These are phyloP conservation scores for Nansenia antarctica DNA, from an alignment of 2,113 vertebrate genomes.

Conservation along the genomic window DNA sequence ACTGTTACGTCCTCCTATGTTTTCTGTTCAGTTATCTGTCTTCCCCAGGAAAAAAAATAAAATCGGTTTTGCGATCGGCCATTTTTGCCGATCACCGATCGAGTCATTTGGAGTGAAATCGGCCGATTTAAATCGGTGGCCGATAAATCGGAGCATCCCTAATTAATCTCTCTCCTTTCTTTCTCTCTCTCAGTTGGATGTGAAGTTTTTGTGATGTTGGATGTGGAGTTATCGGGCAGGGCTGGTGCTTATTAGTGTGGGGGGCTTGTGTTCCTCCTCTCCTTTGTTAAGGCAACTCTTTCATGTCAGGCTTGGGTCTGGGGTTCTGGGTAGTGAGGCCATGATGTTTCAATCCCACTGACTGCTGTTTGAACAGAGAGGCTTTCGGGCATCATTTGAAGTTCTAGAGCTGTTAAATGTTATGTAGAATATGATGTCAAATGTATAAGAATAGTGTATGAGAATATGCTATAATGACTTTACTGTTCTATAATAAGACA, in stretches of 20 bases:
- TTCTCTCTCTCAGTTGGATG: not conserved
- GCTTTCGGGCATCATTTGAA: too few relatives aligned
- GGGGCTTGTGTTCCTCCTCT: not conserved
- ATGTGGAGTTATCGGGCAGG: conserved; percentile 20
- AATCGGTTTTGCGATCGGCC: too few relatives aligned
- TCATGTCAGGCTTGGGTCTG: conserved; percentile 17
- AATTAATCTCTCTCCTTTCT: not conserved
- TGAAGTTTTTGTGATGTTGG: too few relatives aligned
- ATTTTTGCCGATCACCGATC: too few relatives aligned
- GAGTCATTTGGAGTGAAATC: too few relatives aligned
- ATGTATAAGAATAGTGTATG: not conserved
- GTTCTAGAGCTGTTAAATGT: not conserved
- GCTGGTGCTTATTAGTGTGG: conserved; percentile 25
- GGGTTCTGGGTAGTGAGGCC: conserved; percentile 24
- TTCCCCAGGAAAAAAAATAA: too few relatives aligned
- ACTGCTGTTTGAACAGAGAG: too few relatives aligned
- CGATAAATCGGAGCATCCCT: not conserved
- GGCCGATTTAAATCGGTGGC: too few relatives aligned
- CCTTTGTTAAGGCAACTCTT: conserved; percentile 29
- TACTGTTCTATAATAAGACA: conserved; percentile 35
- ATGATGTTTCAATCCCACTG: not conserved
- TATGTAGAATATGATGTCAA: not conserved
- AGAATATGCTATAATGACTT: too few relatives aligned
- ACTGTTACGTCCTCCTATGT: too few relatives aligned
- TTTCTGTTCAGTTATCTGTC: too few relatives aligned